Base-by-base conservation (phyloP, 2,888 invertebrate genomes). In the Blomia tropicalis region DNA sequence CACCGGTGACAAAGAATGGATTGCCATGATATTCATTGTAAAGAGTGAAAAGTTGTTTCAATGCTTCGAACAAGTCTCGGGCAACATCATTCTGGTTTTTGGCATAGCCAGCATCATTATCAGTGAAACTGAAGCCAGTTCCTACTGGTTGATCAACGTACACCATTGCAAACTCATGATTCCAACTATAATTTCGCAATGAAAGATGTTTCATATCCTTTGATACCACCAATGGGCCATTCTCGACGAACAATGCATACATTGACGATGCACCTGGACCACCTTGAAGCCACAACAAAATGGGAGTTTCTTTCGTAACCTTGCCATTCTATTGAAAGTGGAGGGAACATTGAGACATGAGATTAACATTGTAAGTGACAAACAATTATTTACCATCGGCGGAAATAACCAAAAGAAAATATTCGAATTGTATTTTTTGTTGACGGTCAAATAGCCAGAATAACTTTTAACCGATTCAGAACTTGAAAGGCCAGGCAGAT, bases 141-240 rank as follows among this genome's bases (percentile, higher is more conserved):
- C 89, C 89, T 0, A 87, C 92, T 0, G 92, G 92, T 73, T 89
- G 92, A 73, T 93, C 92, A 63, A 93, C 84, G 72, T 87, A 93
- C 61, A 93, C 79, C 47, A 92, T 74, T 68, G 84, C 82, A 72
- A 87, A 86, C 11, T 81, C 81, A 43, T 79, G 75, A 61, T 82
- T 83, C 92, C 92, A 93, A 7, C 84, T 81, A 69, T 83, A 83
- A 66, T 77, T 75, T 27, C 27, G 51, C 17, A 11, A 7, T 11
- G 17, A 36, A 22, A 47, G 51, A 22, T 44, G 66, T 2, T 68
- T 66, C 53, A 70, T 58, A 74, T 78, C 73, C 0, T 72, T 72
- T 58, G 78, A 78, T 0, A 83, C 77, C 58, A 72, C 70, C 67
- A 83, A 81, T 0, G 90, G 90, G 0, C 92, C 86, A 71, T 89